Percentiles rank a stretch among this genome's conserved stretches.
These are phyloP conservation scores for Clarias magur DNA, from an alignment of 2,113 vertebrate genomes.

Conservation along the genomic window DNA sequence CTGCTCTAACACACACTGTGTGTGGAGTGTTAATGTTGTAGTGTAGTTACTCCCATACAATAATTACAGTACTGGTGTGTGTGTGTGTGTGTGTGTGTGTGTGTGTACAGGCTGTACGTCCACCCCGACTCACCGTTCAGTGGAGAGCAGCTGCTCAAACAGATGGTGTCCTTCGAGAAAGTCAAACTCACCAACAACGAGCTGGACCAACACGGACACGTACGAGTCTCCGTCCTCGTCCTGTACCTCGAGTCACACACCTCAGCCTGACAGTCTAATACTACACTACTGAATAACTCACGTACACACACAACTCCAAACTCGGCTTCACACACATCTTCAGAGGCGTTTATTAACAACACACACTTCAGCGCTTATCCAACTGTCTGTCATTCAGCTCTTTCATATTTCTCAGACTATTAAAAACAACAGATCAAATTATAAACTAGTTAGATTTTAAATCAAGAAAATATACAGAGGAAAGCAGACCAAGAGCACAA, in stretches of 20 bases:
- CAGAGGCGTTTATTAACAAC: background rate
- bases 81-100: background rate
- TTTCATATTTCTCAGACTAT: background rate
- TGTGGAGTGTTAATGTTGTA: background rate
- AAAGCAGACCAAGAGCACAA: background rate
- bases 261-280: background rate
- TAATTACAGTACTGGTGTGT: conserved; percentile 3
- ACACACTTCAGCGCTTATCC: background rate
- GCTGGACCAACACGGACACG: conserved; percentile 95
- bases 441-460: background rate
- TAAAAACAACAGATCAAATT: background rate
- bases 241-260: background rate
- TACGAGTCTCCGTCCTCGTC: conserved; percentile 65
- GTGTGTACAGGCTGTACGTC: conserved; percentile 84
- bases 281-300: background rate
- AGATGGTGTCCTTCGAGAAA: conserved; percentile 99
- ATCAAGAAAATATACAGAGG: background rate
- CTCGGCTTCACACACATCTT: background rate
- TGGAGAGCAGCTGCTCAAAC: conserved; percentile 94
- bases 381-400: background rate
- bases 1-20: background rate
- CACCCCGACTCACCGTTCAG: conserved; percentile 97
- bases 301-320: background rate
- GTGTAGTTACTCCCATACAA: background rate
- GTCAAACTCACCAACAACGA: conserved; percentile 99